Evolutionary conservation across 2,797 vertebrate genomes (phyloP).

Genomic region (Molossus molossus): DNA sequence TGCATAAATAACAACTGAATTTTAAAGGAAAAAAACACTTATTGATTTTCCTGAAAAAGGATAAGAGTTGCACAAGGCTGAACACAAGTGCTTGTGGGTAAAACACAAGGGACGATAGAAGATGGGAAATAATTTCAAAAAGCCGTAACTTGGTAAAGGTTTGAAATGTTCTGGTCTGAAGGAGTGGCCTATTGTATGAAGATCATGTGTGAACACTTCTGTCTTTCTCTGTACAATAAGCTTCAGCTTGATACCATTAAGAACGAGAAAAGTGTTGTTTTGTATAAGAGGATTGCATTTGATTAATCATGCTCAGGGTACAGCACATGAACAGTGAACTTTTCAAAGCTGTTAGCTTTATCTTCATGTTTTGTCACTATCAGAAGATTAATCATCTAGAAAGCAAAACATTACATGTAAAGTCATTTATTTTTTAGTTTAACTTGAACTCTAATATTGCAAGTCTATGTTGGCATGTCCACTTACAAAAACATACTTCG

Average conservation of each 20-base stretch:
- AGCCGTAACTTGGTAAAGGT: background rate
- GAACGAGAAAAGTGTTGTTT: slow-evolving; percentile 76
- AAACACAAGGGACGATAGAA: background rate
- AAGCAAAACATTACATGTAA: slow-evolving; percentile 84
- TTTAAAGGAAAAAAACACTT: background rate
- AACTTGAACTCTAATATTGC: slow-evolving; percentile 73
- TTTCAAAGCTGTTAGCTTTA: slow-evolving; percentile 80
- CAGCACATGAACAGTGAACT: slow-evolving; percentile 73
- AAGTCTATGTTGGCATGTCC: slow-evolving; percentile 73
- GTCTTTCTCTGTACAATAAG: background rate
- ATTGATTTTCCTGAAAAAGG: background rate
- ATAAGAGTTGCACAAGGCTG: background rate
- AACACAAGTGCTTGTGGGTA: background rate
- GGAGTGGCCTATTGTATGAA: background rate
- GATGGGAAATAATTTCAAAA: slow-evolving; percentile 26
- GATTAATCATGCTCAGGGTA: slow-evolving; percentile 79
- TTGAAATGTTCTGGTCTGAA: background rate
- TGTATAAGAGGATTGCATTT: slow-evolving; percentile 80
- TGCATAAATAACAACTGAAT: background rate
- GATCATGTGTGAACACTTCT: slow-evolving; percentile 38
- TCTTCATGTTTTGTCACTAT: slow-evolving; percentile 86
- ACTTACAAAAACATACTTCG: slow-evolving; percentile 79
- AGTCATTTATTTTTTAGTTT: slow-evolving; percentile 78
- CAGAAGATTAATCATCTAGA: slow-evolving; percentile 78
- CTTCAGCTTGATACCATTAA: slow-evolving; percentile 85